phyloP scores from a whole-genome alignment of 2,113 vertebrate genomes.

The Dolichallabes microphthalmus region DNA sequence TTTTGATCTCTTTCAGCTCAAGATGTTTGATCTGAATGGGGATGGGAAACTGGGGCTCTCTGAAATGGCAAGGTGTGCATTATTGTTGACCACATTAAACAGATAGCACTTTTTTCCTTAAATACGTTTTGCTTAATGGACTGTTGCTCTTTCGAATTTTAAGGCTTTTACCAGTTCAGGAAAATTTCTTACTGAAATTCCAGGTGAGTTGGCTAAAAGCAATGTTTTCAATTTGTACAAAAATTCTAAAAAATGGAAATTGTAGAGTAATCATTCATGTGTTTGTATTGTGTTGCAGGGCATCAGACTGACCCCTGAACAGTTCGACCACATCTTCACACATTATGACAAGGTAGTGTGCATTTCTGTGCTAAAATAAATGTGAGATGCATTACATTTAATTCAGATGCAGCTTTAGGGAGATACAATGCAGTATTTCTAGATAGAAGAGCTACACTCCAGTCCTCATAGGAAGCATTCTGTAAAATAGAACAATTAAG shows the following conservation, averaged over 20 bases:
- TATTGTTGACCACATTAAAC: not conserved
- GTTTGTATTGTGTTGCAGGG: constrained; percentile 71
- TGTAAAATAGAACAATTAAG: not conserved
- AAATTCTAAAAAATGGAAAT: not conserved
- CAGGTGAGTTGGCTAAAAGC: constrained; percentile 75
- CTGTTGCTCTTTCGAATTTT: constrained; percentile 53
- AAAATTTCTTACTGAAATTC: constrained; percentile 97
- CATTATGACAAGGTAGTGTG: constrained; percentile 91
- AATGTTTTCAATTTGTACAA: not conserved
- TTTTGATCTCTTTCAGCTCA: constrained; percentile 73
- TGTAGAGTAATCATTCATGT: not conserved
- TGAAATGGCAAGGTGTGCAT: constrained; percentile 89
- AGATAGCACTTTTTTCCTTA: not conserved
- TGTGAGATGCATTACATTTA: not conserved
- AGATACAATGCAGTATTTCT: not conserved
- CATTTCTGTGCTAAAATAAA: constrained; percentile 3
- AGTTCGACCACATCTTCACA: constrained; percentile 92
- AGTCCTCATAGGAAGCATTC: not conserved
- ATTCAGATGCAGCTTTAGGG: not conserved
- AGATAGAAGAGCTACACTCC: not conserved
- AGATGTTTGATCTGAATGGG: constrained; percentile 95
- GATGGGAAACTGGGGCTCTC: constrained; percentile 95
- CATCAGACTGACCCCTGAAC: constrained; percentile 86
- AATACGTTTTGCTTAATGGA: constrained; percentile 9
- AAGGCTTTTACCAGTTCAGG: constrained; percentile 93